These are phyloP conservation scores for Tiliacea citrago DNA, from an alignment of 2,888 invertebrate genomes.

Conservation along the genomic window DNA sequence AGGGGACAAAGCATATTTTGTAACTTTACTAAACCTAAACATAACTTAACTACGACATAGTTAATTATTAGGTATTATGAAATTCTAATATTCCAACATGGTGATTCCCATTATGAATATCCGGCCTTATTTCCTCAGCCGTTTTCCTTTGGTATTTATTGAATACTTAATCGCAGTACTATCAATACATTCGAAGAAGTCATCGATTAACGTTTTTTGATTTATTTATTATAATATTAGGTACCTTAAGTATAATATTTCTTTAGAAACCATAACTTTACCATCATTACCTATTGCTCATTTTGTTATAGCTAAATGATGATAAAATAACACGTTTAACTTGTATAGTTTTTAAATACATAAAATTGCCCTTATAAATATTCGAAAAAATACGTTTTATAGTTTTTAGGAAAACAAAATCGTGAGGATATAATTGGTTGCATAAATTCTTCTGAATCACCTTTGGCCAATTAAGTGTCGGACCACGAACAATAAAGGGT, in stretches of 20 bases:
- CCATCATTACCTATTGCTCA: neutral
- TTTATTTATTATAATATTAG: neutral
- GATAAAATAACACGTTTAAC: neutral
- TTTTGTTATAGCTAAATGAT: neutral
- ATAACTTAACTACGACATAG: constrained; percentile 24
- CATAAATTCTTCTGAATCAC: no score
- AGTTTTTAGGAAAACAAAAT: no score
- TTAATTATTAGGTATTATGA: neutral
- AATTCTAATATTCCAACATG: neutral
- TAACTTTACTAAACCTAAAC: constrained; percentile 11
- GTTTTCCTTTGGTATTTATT: constrained; percentile 17
- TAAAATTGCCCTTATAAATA: neutral
- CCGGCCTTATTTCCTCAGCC: neutral
- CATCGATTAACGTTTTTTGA: neutral
- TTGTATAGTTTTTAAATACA: neutral
- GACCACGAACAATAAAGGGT: no score
- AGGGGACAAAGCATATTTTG: constrained; percentile 6
- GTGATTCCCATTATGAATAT: constrained; percentile 1
- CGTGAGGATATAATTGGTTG: no score
- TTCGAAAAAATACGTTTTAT: neutral
- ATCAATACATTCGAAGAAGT: neutral
- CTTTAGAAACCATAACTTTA: neutral
- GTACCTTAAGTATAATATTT: neutral
- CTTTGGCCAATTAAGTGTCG: no score
- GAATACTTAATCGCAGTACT: neutral